Base-by-base conservation (phyloP, 2,888 invertebrate species). In the Dromius quadrimaculatus region DNA sequence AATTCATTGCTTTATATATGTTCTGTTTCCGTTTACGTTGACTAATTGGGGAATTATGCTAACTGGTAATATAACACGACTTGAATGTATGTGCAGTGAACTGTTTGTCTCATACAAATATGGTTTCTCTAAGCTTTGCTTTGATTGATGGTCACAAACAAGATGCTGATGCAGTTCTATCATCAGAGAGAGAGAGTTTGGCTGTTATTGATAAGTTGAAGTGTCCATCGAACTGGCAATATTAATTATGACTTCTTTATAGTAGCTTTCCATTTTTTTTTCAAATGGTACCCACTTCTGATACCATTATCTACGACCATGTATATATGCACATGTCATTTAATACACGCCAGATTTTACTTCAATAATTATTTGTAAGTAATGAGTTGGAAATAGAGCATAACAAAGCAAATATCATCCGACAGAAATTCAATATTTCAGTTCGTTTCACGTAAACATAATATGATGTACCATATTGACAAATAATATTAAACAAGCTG, bases 11-110 rank as follows among this genome's bases (percentile, higher is more conserved):
- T 38, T 38, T 38, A 61, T 61, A 22, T 38, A 38, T 41, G 61
- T 41, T 61, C 61, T 38, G 36, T 36, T 59, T 59, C 59, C 59
- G 59, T 20, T 38, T 22, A 41, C 41, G 23, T 22, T 36, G 32
- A 20, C 41, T 61, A 61, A 38, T 61, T 61, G 61, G 22, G 61
- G 36, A 61, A 61, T 54, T 54, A 54, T 28, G 2, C 28, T 54
- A 15, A 28, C 28, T n/a, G n/a, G n/a, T n/a, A n/a, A 28, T 23
- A 54, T 11, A 23, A 23, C 50, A 15, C 11, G 50, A 54, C 50
- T 54, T 54, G 28, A 54, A 54, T 54, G 50, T 32, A 28, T 54
- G 50, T 54, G 5, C 15, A 11, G 28, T 28, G 28, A 28, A 54
- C 50, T 54, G 28, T 28, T 54, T 54, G 23, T 28, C 13, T 28